Evolutionary conservation across 1,140 invertebrate genomes (phyloP), one percentile per base, ranked within the genome.

Genomic region (Zaprionus ornatus): DNA sequence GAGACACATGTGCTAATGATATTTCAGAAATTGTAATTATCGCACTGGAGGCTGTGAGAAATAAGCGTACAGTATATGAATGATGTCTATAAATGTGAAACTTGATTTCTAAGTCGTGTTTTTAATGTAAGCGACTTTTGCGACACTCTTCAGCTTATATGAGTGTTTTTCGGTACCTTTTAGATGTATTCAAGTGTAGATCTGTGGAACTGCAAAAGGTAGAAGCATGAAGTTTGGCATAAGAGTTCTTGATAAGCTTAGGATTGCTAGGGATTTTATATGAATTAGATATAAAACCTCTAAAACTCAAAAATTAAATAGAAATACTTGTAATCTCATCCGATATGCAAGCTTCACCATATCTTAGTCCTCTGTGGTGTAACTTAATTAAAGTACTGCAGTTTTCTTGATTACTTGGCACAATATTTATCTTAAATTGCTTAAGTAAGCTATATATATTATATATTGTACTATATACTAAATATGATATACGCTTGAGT

Each of bases 41-140:
- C 40, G n/a, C 40, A 45, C n/a, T 45, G 45, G 17, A 48, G 45
- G 17, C 45, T 48, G 45, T 48, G 45, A 48, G 45, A 48, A 48
- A 21, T 42, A 42, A 48, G 45, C 17, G 13, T 48, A 48, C 17
- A 19, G n/a, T 17, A 19, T 48, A 50, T 4, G 9, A 17, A 42
- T 17, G n/a, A 17, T 42, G 40, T 42, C 40, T 42, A 9, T 17
- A 17, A 42, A 17, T 17, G n/a, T 9, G n/a, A n/a, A 42, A 42
- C n/a, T 17, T 45, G 40, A 15, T 40, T 40, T 45, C n/a, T 17
- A n/a, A 32, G 9, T 32, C 29, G 29, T 10, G 29, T 32, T 9
- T 32, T 10, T 32, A 32, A 32, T 27, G 25, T 27, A 27, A 27
- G 25, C 6, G 2, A 29, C 27, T 29, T 29, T 29, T 29, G 27